A percentile compares a stretch with the other conserved stretches of the same genome.
Evolutionary conservation across 2,888 invertebrate genomes (phyloP).

Genomic region (Lasioglossum leucozonium): DNA sequence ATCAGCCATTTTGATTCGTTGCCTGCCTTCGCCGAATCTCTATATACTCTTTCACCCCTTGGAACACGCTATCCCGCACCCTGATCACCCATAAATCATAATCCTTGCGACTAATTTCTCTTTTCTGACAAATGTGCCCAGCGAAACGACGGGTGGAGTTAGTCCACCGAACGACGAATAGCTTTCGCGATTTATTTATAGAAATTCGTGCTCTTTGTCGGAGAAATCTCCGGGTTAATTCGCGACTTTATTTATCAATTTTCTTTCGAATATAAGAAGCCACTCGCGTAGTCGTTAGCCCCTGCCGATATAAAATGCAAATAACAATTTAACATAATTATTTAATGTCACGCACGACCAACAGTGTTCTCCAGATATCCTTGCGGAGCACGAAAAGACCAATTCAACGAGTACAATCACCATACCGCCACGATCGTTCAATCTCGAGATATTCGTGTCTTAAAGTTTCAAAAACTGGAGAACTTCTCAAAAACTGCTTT

Average conservation of each 20-base stretch:
- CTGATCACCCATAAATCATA: conserved; percentile 1
- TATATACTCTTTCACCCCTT: not conserved
- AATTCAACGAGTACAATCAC: not conserved
- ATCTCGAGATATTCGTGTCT: not conserved
- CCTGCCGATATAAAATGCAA: no score
- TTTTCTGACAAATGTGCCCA: not conserved
- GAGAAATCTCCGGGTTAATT: not conserved
- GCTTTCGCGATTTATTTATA: not conserved
- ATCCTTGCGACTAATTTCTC: not conserved
- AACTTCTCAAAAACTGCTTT: not conserved
- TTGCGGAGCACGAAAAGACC: not conserved
- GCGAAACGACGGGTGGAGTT: not conserved
- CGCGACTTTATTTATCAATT: not conserved
- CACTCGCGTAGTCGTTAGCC: no score
- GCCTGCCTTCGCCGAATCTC: not conserved
- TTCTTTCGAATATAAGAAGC: not conserved
- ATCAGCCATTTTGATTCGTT: conserved; percentile 23
- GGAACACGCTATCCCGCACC: not conserved
- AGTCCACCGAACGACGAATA: not conserved
- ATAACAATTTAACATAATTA: no score
- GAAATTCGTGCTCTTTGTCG: not conserved
- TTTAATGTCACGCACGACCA: no score
- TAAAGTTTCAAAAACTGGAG: not conserved
- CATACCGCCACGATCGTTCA: not conserved
- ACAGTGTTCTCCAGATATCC: not conserved